Evolutionary conservation across 2,113 vertebrate species (phyloP), one percentile per base, ranked within the genome.

Genomic region (Xenopus borealis): DNA sequence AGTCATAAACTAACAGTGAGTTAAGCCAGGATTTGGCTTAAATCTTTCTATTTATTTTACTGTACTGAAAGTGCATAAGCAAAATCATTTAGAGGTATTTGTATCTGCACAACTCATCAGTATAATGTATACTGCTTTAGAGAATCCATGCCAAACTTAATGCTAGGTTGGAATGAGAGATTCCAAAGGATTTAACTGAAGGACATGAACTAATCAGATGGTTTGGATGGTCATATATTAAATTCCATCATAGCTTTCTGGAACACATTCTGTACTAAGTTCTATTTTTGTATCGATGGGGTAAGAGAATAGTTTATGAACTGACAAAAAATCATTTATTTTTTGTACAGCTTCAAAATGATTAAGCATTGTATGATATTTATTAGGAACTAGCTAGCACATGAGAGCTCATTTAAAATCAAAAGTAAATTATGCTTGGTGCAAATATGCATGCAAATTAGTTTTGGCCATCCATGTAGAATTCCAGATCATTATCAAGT

Each of bases 121-220:
- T 46, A 52, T 62, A 79, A 79, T 77, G 71, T 68, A 18, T n/a
- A 72, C 55, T 78, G 64, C 13, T 52, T 82, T 13, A 72, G 52
- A 78, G 81, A 81, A 77, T 1, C 0, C 7, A 4, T 82, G 82
- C 79, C 83, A 83, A 80, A 80, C 75, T 30, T 78, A 79, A 12
- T 72, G 10, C 11, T 79, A 70, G 59, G 78, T 80, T 82, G 81
- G 71, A 69, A 71, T 61, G 30, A 81, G 68, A 55, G 50, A 45
- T 78, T 82, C 10, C 67, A 69, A 14, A 55, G 79, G 71, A 16
- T 76, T 3, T 20, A 1, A 13, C 68, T 47, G 20, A 18, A 72
- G 20, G 58, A 23, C 19, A 61, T 61, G 12, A 20, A 61, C 7
- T 58, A 58, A 58, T 58, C 18, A 58, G 58, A 61, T 13, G 10